Base-by-base conservation (phyloP, 1,140 invertebrate species). In the Magallana ariakensis region DNA sequence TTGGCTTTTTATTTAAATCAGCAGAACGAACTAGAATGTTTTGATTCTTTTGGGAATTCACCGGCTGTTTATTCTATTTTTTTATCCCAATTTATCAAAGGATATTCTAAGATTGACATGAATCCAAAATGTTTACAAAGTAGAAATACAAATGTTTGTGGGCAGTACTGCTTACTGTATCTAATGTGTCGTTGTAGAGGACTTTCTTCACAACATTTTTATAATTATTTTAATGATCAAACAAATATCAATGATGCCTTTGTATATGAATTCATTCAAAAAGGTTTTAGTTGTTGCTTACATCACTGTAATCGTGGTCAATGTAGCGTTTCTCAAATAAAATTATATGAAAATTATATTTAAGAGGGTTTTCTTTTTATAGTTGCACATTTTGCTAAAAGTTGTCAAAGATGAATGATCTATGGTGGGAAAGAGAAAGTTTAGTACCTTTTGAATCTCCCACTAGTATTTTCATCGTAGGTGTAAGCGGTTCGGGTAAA, bases 161-260 rank as follows among this genome's bases (percentile, higher is more conserved):
- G 87, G 26, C 84, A 85, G 60, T 88, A 88, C 56, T 88, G 83
- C 82, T 66, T 88, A 62, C 80, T 80, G 15, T 87, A 87, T 70
- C 75, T 87, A 70, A 66, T 83, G 57, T 83, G 81, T 54, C 53
- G 33, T 56, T 58, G 56, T 60, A 81, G 83, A 85, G 83, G 75
- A 26, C 19, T 55, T 16, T 33, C 83, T 2, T 60, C 85, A 53
- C 4, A 75, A n/a, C 19, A 84, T n/a, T 62, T 85, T 81, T 26
- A 81, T 16, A 75, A 60, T 46, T 19, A 13, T 81, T 84, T 87
- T 62, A 58, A 75, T 81, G 46, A 84, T 53, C 56, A 85, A 80
- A 62, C 46, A 16, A 70, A 19, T 62, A 55, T n/a, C 10, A 87
- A 87, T 84, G 87, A 88, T 83, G 54, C 54, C 15, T 85, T 56